Percentiles rank a stretch among this genome's conserved stretches.
Evolutionary conservation across 2,113 vertebrate genomes (phyloP).

Genomic region (Tetrao urogallus): DNA sequence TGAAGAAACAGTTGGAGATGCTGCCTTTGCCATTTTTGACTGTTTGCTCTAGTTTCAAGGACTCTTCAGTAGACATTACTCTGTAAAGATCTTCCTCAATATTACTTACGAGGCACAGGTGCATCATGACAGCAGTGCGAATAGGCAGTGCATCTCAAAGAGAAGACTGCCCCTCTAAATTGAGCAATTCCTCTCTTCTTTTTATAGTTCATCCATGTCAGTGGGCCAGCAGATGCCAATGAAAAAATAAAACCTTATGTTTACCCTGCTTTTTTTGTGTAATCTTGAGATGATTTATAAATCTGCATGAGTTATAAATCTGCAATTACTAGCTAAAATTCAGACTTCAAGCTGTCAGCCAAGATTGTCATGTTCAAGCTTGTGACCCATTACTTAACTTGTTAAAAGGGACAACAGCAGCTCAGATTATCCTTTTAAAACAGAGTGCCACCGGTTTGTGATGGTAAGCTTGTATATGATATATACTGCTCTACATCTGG

Average conservation of each 20-base stretch:
- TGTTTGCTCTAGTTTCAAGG: neutral
- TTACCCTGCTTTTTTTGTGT: neutral
- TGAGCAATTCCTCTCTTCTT: neutral
- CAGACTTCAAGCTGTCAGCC: neutral
- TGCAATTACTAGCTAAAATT: neutral
- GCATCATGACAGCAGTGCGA: neutral
- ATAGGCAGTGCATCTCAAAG: neutral
- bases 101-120: neutral
- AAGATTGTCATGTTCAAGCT: neutral
- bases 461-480: neutral
- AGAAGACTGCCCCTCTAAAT: neutral
- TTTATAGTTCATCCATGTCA: neutral
- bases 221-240: neutral
- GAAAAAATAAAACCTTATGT: neutral
- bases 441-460: neutral
- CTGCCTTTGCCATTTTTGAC: neutral
- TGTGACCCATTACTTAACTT: neutral
- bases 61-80: neutral
- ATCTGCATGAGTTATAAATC: neutral
- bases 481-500: neutral
- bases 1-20: neutral
- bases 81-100: neutral
- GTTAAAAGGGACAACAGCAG: neutral
- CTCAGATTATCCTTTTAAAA: slow-evolving; percentile 1
- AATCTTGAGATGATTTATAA: neutral